A percentile compares a stretch with the other conserved stretches of the same genome.
Conservation (phyloP, 1,140 invertebrate species). For the Chrysomallon squamiferum region DNA sequence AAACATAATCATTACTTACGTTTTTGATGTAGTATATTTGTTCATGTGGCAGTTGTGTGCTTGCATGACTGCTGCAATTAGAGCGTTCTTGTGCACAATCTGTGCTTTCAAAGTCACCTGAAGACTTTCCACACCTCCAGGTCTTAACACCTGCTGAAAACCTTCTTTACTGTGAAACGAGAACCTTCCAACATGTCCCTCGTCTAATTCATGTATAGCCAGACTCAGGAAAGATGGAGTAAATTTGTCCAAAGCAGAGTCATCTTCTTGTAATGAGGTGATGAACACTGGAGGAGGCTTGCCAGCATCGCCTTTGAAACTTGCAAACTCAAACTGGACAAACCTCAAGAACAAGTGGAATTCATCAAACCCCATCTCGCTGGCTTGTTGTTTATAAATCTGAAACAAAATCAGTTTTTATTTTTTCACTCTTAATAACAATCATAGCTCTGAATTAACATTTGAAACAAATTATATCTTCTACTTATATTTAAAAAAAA, state of each 20-base stretch:
- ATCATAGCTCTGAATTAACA: too few relatives aligned
- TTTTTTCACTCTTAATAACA: too few relatives aligned
- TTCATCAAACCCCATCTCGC: constrained; percentile 59
- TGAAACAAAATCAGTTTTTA: constrained; percentile 20
- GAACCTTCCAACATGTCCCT: constrained; percentile 59
- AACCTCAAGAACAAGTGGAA: constrained; percentile 60
- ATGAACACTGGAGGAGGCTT: constrained; percentile 61
- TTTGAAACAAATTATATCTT: too few relatives aligned
- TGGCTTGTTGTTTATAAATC: constrained; percentile 57
- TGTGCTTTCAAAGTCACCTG: constrained; percentile 57
- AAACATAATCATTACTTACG: constrained; percentile 23
- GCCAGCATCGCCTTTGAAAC: constrained; percentile 53
- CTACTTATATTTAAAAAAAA: too few relatives aligned
- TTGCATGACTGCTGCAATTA: constrained; percentile 54
- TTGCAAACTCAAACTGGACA: constrained; percentile 62
- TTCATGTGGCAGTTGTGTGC: constrained; percentile 50
- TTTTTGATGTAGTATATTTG: constrained; percentile 39
- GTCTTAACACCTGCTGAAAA: constrained; percentile 52
- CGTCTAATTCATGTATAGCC: constrained; percentile 61
- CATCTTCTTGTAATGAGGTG: constrained; percentile 57
- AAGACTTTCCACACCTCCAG: constrained; percentile 55
- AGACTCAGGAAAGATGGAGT: constrained; percentile 46
- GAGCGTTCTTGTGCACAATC: constrained; percentile 59
- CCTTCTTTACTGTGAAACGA: constrained; percentile 54
- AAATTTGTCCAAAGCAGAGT: constrained; percentile 55